Conservation (phyloP, 53 echinoderm and acorn worm genomes). For the Holothuria scabra region DNA sequence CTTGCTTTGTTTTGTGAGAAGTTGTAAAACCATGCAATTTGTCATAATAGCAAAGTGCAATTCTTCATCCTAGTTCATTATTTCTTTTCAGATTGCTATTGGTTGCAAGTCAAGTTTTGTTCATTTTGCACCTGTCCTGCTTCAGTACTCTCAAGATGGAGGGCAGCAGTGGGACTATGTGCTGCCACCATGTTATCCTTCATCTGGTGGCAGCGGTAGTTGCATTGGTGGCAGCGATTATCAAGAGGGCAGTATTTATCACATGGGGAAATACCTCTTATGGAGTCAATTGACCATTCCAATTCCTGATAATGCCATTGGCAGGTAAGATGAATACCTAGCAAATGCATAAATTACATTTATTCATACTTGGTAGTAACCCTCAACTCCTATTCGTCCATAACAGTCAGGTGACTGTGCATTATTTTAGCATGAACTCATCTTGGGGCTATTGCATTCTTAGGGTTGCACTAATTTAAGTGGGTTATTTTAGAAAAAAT, state of each 20-base stretch:
- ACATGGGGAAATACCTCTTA: constrained; percentile 82
- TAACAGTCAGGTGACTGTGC: too few relatives aligned
- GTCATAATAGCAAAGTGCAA: too few relatives aligned
- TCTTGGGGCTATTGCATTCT: too few relatives aligned
- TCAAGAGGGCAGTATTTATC: constrained; percentile 88
- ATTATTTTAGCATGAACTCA: too few relatives aligned
- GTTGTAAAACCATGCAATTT: too few relatives aligned
- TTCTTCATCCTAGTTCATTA: neutral
- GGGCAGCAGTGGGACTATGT: constrained; percentile 87
- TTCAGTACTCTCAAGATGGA: constrained; percentile 85
- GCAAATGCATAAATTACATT: too few relatives aligned
- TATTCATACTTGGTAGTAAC: too few relatives aligned
- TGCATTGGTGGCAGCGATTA: constrained; percentile 69
- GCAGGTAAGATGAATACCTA: constrained; percentile 60
- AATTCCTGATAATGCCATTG: constrained; percentile 52
- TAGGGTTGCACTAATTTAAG: too few relatives aligned
- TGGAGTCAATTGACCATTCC: constrained; percentile 62
- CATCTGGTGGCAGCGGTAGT: constrained; percentile 59
- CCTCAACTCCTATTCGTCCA: too few relatives aligned
- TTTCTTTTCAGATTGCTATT: constrained; percentile 71
- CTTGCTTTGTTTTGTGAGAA: too few relatives aligned
- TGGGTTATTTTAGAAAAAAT: too few relatives aligned
- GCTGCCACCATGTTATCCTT: constrained; percentile 78
- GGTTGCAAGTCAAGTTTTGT: constrained; percentile 80
- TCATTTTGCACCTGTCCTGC: constrained; percentile 86